A percentile compares a stretch with the other conserved stretches of the same genome.
Conservation (phyloP, 1,140 invertebrate species). For the Alviniconcha marisindica region DNA sequence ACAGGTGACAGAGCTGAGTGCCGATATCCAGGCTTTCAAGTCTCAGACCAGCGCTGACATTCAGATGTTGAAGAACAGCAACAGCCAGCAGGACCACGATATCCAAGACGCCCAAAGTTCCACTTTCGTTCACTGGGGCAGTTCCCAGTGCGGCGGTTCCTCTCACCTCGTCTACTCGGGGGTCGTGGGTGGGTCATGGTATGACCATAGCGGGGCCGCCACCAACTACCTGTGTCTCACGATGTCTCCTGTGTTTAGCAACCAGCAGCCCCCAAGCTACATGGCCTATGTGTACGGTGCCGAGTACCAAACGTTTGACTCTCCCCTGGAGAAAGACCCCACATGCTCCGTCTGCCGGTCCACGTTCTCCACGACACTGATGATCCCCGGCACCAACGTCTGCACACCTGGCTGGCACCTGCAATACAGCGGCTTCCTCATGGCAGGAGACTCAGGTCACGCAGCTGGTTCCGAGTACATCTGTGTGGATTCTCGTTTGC, state of each 20-base stretch:
- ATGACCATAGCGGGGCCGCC: neutral
- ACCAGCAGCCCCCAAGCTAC: neutral
- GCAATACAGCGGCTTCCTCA: slow-evolving; percentile 54
- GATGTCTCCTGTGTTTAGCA: neutral
- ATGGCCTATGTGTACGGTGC: slow-evolving; percentile 1
- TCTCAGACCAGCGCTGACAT: neutral
- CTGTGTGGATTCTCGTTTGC: slow-evolving; percentile 54
- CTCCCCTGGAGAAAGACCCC: neutral
- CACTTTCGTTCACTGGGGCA: slow-evolving; percentile 18
- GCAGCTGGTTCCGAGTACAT: slow-evolving; percentile 36
- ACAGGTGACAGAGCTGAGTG: neutral
- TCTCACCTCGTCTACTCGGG: neutral
- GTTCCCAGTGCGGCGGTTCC: neutral
- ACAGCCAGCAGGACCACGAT: too few species aligned
- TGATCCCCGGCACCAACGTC: slow-evolving; percentile 54
- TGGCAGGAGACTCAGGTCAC: slow-evolving; percentile 37
- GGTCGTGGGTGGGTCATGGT: neutral
- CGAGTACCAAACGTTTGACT: neutral
- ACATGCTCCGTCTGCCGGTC: slow-evolving; percentile 13
- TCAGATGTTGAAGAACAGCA: neutral
- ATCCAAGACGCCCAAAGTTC: neutral
- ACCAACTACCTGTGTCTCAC: slow-evolving; percentile 25
- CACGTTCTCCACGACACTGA: slow-evolving; percentile 33
- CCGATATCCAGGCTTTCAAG: too few species aligned
- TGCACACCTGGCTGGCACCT: slow-evolving; percentile 54